These are phyloP conservation scores for Misgurnus mizolepis DNA, from an alignment of 2,113 vertebrate genomes.

Conservation along the genomic window DNA sequence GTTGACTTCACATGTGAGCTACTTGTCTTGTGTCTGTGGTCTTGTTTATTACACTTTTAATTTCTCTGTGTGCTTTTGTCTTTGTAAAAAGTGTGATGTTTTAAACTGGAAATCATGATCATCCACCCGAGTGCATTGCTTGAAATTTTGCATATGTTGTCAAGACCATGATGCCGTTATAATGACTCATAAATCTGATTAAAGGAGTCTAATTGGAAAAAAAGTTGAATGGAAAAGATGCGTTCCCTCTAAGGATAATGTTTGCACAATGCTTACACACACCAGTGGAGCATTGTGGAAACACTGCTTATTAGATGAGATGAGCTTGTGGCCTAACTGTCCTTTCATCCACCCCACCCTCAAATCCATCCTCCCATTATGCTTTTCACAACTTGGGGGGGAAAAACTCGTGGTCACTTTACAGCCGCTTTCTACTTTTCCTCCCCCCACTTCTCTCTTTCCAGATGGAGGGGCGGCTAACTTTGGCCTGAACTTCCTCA, in stretches of 20 bases:
- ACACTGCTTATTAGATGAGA: conserved; percentile 67
- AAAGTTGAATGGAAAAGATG: conserved; percentile 68
- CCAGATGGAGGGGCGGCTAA: conserved; percentile 94
- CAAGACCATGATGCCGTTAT: conserved; percentile 69
- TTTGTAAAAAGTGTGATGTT: conserved; percentile 57
- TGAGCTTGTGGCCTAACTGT: conserved; percentile 53
- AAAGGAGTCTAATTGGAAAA: conserved; percentile 59
- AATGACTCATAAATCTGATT: conserved; percentile 35
- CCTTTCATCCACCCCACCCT: conserved; percentile 3
- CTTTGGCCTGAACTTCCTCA: conserved; percentile 98
- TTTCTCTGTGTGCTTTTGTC: conserved; percentile 50
- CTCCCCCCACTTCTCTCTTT: conserved; percentile 35
- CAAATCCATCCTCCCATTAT: background rate
- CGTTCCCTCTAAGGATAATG: conserved; percentile 68
- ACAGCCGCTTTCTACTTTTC: conserved; percentile 43
- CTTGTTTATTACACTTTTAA: conserved; percentile 27
- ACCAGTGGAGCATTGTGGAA: conserved; percentile 60
- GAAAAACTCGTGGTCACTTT: conserved; percentile 57
- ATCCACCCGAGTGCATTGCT: conserved; percentile 73
- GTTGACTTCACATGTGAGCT: conserved; percentile 56
- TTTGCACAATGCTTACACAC: conserved; percentile 61
- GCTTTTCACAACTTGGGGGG: conserved; percentile 12
- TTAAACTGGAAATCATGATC: conserved; percentile 56
- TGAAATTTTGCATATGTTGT: conserved; percentile 73
- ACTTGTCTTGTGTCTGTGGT: conserved; percentile 65